Evolutionary conservation across 64 coral and sea anemone species (phyloP).

Genomic region (Platygyra sinensis): DNA sequence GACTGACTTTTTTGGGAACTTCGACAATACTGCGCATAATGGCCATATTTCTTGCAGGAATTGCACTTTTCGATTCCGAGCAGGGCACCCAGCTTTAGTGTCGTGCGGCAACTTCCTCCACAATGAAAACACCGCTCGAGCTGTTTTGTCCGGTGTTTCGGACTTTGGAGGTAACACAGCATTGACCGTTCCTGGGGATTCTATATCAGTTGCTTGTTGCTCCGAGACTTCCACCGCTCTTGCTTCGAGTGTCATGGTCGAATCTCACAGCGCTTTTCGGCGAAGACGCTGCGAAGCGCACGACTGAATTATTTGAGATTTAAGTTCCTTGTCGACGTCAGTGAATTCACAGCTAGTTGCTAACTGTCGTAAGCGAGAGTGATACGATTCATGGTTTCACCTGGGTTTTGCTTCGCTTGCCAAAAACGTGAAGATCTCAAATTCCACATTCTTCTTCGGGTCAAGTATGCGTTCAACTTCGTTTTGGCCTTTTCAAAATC

Average conservation of each 20-base stretch:
- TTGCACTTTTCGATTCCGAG: slow-evolving; percentile 1
- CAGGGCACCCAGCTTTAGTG: background rate
- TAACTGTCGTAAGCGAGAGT: slow-evolving; percentile 43
- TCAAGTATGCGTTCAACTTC: slow-evolving; percentile 41
- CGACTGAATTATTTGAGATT: slow-evolving; percentile 51
- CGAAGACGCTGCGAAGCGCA: slow-evolving; percentile 45
- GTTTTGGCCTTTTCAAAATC: slow-evolving; percentile 45
- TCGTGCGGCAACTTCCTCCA: background rate
- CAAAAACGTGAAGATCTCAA: slow-evolving; percentile 59
- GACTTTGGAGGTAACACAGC: slow-evolving; percentile 15
- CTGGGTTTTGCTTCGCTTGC: slow-evolving; percentile 52
- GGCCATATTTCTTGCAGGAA: slow-evolving; percentile 9
- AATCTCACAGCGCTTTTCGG: slow-evolving; percentile 52
- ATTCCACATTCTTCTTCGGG: slow-evolving; percentile 42
- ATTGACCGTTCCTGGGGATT: slow-evolving; percentile 57
- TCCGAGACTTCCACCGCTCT: slow-evolving; percentile 57
- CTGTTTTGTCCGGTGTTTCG: slow-evolving; percentile 13
- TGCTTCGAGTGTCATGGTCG: slow-evolving; percentile 14
- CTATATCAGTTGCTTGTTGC: slow-evolving; percentile 19
- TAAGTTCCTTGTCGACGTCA: slow-evolving; percentile 45
- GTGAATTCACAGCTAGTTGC: slow-evolving; percentile 39
- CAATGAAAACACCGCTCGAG: slow-evolving; percentile 25
- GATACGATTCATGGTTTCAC: slow-evolving; percentile 50
- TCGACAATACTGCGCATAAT: slow-evolving; percentile 6
- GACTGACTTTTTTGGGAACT: background rate